Evolutionary conservation across 2,113 vertebrate genomes (phyloP), one percentile per base, ranked within the genome.

Genomic region (Conger conger): DNA sequence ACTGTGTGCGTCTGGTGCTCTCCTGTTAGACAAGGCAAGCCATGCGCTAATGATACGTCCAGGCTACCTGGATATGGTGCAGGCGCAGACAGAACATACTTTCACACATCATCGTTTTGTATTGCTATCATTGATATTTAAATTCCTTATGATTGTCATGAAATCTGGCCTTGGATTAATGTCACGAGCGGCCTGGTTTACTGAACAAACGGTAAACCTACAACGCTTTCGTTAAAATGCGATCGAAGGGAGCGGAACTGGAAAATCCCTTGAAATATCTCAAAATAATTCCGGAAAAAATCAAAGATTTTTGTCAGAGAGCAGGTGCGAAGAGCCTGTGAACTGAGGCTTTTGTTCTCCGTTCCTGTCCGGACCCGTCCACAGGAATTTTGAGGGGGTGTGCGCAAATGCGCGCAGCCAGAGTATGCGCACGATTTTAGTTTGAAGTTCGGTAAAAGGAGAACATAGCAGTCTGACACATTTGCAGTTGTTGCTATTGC

Each of bases 1-100:
- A 35, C 11, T 42, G 83, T 42, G 83, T 11, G 53, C 54, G 45
- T 33, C 76, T 80, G 15, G n/a, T 37, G 36, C 38, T 84, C 36
- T 20, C 23, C 76, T 42, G 38, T 63, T 7, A 1, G 27, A 11
- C 68, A 80, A 45, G n/a, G n/a, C n/a, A 37, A 33, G 76, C 35
- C 11, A 57, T 37, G 40, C 76, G 13, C 36, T 80, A 53, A 84
- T 80, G 83, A 53, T 63, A 53, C 38, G 53, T 80, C 60, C 83
- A 80, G 83, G 23, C 53, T 42, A 60, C 37, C 53, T 50, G 57
- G 57, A 63, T 4, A 27, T 11, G 57, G 20, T 27, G 20, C 20
- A 63, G 50, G 2, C 50, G 33, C 77, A 42, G 68, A 80, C 50
- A 37, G 83, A 36, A n/a, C 16, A 53, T 45, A 79, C 76, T n/a